Evolutionary conservation across 1,140 invertebrate genomes (phyloP), one percentile per base, ranked within the genome.

Genomic region (Orussus abietinus): DNA sequence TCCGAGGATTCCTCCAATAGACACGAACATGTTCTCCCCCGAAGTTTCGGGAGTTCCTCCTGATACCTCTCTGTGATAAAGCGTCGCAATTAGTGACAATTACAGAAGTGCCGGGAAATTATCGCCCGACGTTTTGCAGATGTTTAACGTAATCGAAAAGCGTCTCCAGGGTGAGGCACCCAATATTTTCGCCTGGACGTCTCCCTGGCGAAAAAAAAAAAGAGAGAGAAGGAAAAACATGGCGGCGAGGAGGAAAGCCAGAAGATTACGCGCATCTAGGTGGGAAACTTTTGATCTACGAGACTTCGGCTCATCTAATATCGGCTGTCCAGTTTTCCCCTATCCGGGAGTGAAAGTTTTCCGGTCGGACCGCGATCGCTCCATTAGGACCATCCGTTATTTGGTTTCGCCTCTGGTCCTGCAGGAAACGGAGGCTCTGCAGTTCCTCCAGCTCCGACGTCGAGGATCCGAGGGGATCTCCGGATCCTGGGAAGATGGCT

Each of bases 331-430:
- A 42, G 21, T 25, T 10, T 13, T 38, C 32, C 14, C 6, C 11
- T 4, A 13, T 4, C 14, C 12, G 7, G 11, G 20, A 13, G 13
- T 5, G 17, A 48, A 57, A 57, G 50, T 57, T 57, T 57, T 14
- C 18, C 37, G 36, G 40, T n/a, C n/a, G 42, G 44, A 51, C 55
- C 46, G 28, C 44, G 47, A 57, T 51, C 54, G 47, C 51, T 57
- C 55, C 57, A 57, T 57, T 58, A 58, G 55, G 49, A 44, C 45
- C 55, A 58, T 57, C 57, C 48, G 48, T 58, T 58, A 58, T 57
- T 58, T 58, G 48, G 45, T 51, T 53, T 47, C 54, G n/a, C n/a
- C n/a, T n/a, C n/a, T n/a, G n/a, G n/a, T n/a, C 3, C 1, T 10
- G 25, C 25, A 12, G 25, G 25, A 12, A 12, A 12, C 10, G 12